Evolutionary conservation across 2,113 vertebrate genomes (phyloP), one percentile per base, ranked within the genome.

Genomic region (Seriola rivoliana): DNA sequence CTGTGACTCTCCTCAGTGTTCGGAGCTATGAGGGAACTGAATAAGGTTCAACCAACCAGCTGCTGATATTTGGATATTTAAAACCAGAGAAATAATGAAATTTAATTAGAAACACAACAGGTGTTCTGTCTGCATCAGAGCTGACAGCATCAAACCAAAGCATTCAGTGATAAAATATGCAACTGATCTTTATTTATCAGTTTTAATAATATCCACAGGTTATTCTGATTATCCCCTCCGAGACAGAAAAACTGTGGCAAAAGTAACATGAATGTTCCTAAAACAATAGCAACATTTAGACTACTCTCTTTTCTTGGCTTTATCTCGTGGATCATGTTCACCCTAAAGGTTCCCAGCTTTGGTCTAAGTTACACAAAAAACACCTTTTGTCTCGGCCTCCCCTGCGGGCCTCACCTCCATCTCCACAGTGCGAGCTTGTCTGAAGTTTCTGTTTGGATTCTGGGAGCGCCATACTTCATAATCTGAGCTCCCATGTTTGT

Each of bases 381-480:
- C 25, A 36, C 36, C 50, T 82, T 86, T 86, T 80, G 25, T 32
- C 34, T 79, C 65, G 66, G 36, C 59, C 8, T 69, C 64, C 63
- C 25, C 66, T 32, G 21, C 0, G 63, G 54, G 38, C 75, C 19
- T 23, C 71, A 19, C 78, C 79, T 71, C 44, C 7, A 19, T 66
- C 85, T 48, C 73, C 36, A 52, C 82, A 77, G 85, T 2, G 60
- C 2, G 17, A 63, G 65, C 29, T 3, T 7, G 59, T 84, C 71
- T 88, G 40, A 57, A 34, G 84, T 92, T 85, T 82, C 80, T 86
- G 81, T 87, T 92, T 90, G 38, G 44, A 60, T 77, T 73, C 1
- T 52, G 58, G 84, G 71, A 85, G 83, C 3, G 63, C 52, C 48
- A 0, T 13, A 36, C 54, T 75, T 64, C 29, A 70, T 40, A 72